A percentile compares a stretch with the other conserved stretches of the same genome.
phyloP scores from a whole-genome alignment of 2,113 vertebrate species.

The Saguinus midas region DNA sequence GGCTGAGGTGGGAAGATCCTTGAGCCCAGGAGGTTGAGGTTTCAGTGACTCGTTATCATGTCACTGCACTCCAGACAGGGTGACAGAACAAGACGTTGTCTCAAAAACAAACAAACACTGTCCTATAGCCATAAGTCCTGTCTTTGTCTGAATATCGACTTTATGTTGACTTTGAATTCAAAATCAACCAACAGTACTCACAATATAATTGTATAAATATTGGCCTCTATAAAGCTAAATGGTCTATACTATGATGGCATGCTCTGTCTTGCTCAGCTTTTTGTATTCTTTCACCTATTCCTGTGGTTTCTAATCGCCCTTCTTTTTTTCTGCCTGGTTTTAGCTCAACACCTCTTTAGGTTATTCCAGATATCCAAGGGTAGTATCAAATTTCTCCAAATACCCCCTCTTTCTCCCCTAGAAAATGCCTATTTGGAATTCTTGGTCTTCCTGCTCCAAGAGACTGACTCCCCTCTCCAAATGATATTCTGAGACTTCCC shows the following conservation, averaged over 20 bases:
- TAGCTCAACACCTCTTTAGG: neutral
- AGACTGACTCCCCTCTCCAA: neutral
- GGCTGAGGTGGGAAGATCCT: no score
- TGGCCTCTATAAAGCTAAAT: neutral
- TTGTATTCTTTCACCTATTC: neutral
- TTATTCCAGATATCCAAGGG: neutral
- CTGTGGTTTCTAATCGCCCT: neutral
- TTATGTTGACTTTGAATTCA: neutral
- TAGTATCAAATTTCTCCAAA: neutral
- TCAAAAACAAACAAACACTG: no score
- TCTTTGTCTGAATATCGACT: neutral
- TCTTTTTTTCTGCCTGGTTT: neutral
- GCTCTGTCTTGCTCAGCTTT: neutral
- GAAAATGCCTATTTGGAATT: neutral
- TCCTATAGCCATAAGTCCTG: neutral
- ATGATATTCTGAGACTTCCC: neutral
- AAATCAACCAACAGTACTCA: neutral
- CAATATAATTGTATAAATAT: neutral
- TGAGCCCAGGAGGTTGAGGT: no score
- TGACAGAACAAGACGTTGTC: no score
- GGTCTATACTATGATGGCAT: neutral
- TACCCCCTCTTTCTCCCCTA: no score
- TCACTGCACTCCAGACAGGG: no score
- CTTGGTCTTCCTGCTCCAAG: neutral
- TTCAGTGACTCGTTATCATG: no score